phyloP scores from a whole-genome alignment of 1,140 invertebrate genomes.

The Tachypleus tridentatus region DNA sequence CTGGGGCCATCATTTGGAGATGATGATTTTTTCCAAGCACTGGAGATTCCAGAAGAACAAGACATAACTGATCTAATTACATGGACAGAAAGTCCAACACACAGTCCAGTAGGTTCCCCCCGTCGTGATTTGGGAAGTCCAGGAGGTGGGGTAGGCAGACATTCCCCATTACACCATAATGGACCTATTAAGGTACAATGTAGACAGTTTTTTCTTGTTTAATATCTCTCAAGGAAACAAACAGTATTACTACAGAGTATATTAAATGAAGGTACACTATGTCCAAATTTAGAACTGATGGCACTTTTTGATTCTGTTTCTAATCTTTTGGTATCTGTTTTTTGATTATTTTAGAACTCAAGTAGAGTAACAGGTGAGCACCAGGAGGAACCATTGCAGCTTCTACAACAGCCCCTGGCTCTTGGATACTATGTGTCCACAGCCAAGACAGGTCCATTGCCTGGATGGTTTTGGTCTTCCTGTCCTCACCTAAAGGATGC shows the following conservation, averaged over 20 bases:
- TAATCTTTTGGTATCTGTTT: constrained; percentile 3
- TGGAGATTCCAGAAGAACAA: constrained; percentile 9
- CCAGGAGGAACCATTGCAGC: constrained; percentile 62
- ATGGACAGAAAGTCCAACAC: constrained; percentile 13
- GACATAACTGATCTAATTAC: constrained; percentile 16
- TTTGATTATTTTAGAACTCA: constrained; percentile 19
- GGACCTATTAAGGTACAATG: no score
- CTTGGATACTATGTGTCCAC: constrained; percentile 96
- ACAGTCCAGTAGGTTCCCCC: constrained; percentile 8
- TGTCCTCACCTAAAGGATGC: constrained; percentile 80
- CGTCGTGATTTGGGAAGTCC: constrained; percentile 42
- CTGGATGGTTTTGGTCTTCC: constrained; percentile 93
- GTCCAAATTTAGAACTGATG: no score
- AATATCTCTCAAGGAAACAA: no score
- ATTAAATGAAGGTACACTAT: not conserved
- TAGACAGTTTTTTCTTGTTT: no score
- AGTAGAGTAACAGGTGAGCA: constrained; percentile 31
- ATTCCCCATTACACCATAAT: not conserved
- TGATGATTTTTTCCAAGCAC: constrained; percentile 13
- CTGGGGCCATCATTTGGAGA: constrained; percentile 8
- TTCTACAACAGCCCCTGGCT: constrained; percentile 94
- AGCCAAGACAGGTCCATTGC: constrained; percentile 84
- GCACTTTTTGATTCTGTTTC: not conserved
- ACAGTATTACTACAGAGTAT: not conserved
- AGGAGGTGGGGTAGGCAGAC: constrained; percentile 4